A percentile compares a stretch with the other conserved stretches of the same genome.
These are phyloP conservation scores for Mirza zaza DNA, from an alignment of 2,113 vertebrate genomes.

Conservation along the genomic window DNA sequence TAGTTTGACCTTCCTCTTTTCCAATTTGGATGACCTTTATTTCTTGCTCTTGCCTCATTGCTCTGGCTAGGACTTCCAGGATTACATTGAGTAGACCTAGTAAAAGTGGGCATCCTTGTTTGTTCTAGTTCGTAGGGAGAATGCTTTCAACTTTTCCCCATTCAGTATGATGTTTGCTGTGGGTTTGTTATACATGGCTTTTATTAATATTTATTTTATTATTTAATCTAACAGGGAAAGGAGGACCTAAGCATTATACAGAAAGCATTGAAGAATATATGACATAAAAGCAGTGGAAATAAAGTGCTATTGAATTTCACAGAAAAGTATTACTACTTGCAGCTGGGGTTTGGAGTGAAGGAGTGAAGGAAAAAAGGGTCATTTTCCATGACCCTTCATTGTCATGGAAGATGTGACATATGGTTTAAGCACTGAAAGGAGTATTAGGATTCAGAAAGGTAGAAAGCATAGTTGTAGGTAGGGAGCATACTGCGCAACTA, in stretches of 20 bases:
- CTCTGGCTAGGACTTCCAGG: too few species aligned
- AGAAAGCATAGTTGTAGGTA: background rate
- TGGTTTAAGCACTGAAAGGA: background rate
- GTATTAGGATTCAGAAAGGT: background rate
- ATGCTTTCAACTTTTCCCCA: too few species aligned
- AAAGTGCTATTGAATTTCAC: background rate
- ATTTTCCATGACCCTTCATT: background rate
- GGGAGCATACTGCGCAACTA: background rate
- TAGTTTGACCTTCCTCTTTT: too few species aligned
- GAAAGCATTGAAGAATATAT: background rate
- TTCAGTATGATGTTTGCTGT: too few species aligned
- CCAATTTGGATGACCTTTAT: too few species aligned
- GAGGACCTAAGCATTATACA: background rate
- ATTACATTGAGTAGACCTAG: too few species aligned
- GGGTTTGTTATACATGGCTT: too few species aligned
- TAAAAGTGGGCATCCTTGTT: too few species aligned
- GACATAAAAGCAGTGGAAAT: background rate
- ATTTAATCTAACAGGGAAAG: background rate
- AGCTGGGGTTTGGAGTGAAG: background rate
- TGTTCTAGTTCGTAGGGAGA: too few species aligned
- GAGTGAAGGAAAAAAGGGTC: background rate
- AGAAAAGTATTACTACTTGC: background rate
- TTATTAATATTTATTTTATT: too few species aligned
- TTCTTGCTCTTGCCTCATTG: too few species aligned
- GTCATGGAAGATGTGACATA: background rate